Percentiles rank a stretch among this genome's conserved stretches.
These are phyloP conservation scores for Sebastes diploproa DNA, from an alignment of 2,797 vertebrate genomes.

Conservation along the genomic window DNA sequence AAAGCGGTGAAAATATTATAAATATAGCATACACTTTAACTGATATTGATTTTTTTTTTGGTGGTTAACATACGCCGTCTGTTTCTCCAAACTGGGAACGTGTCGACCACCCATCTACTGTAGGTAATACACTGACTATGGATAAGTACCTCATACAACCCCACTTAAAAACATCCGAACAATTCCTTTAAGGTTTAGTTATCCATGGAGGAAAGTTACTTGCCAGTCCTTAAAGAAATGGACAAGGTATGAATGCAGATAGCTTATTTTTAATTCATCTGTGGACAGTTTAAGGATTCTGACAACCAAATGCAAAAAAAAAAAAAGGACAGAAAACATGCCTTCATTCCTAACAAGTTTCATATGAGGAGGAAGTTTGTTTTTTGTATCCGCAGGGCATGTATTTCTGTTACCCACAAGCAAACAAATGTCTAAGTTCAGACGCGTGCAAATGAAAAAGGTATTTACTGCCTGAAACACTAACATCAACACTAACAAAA, in stretches of 20 bases:
- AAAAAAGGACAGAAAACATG: not conserved
- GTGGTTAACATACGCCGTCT: rapidly evolving
- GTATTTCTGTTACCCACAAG: slow-evolving; percentile 24
- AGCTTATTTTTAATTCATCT: not conserved
- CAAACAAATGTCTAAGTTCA: slow-evolving; percentile 28
- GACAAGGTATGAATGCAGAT: not conserved
- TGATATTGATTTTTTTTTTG: rapidly evolving
- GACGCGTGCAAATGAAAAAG: slow-evolving; percentile 39
- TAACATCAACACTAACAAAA: slow-evolving; percentile 37
- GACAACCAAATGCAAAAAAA: not conserved
- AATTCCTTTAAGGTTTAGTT: not conserved
- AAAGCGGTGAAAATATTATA: too few relatives aligned
- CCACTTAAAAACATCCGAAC: not conserved
- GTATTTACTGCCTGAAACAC: slow-evolving; percentile 24
- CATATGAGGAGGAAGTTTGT: not conserved
- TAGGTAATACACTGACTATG: not conserved
- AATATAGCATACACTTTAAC: too few relatives aligned
- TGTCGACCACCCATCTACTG: not conserved
- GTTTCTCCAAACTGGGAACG: not conserved
- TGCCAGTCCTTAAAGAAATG: not conserved
- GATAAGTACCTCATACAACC: not conserved
- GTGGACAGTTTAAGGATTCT: not conserved
- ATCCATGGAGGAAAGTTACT: not conserved
- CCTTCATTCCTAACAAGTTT: not conserved
- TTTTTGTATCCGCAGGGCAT: slow-evolving; percentile 4